Conservation (phyloP, 1,140 invertebrate species). For the Drosophila dunni region DNA sequence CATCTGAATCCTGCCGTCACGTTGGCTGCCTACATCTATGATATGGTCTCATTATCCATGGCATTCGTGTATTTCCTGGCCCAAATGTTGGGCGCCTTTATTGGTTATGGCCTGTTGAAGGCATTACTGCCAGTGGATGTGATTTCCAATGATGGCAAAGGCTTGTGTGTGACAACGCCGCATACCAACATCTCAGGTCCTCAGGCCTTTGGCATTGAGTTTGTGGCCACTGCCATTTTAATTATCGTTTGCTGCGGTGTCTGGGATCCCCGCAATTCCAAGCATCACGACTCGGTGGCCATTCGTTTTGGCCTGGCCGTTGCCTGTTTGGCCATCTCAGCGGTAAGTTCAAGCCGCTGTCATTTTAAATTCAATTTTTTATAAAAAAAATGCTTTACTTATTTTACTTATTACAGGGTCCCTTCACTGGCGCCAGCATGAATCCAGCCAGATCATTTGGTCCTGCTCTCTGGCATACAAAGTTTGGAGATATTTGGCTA, state of each 20-base stretch:
- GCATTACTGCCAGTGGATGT: constrained; percentile 85
- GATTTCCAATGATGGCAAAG: constrained; percentile 56
- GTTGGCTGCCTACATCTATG: constrained; percentile 87
- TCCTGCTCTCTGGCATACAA: constrained; percentile 89
- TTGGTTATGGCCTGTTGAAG: constrained; percentile 88
- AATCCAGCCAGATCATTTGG: constrained; percentile 92
- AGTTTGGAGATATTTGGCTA: constrained; percentile 91
- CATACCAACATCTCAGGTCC: constrained; percentile 81
- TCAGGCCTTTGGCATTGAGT: constrained; percentile 87
- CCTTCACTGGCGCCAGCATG: constrained; percentile 92
- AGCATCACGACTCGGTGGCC: constrained; percentile 86
- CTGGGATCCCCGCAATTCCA: constrained; percentile 87
- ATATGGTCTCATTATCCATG: constrained; percentile 86
- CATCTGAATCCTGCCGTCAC: constrained; percentile 96
- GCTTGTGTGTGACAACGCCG: constrained; percentile 87
- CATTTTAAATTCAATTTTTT: too few relatives aligned
- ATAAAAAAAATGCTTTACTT: too few relatives aligned
- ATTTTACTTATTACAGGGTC: constrained; percentile 85
- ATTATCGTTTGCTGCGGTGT: constrained; percentile 88
- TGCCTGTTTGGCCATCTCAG: constrained; percentile 87
- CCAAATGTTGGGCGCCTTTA: constrained; percentile 89
- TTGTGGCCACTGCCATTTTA: constrained; percentile 87
- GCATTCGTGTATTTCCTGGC: constrained; percentile 89
- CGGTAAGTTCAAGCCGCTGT: constrained; percentile 67
- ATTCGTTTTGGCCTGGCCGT: constrained; percentile 88